phyloP scores from a whole-genome alignment of 2,113 vertebrate species.

The Alligator sinensis region DNA sequence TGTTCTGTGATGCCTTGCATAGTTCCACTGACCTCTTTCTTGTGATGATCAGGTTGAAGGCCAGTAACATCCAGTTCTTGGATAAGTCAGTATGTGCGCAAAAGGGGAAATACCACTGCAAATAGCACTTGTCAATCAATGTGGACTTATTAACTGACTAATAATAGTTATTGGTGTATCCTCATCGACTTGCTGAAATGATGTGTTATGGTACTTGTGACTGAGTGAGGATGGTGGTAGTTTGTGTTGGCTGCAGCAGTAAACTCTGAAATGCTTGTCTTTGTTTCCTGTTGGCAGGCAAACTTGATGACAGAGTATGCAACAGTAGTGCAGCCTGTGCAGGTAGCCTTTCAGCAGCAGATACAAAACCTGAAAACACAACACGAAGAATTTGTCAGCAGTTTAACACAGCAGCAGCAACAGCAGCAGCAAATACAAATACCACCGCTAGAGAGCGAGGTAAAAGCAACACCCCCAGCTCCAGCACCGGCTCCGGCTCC shows the following conservation, averaged over 20 bases:
- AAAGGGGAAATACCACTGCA: not conserved
- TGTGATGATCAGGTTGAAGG: not conserved
- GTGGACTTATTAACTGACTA: fast-evolving
- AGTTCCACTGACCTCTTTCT: not conserved
- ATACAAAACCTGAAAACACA: constrained; percentile 93
- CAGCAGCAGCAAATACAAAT: constrained; percentile 72
- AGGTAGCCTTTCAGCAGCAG: constrained; percentile 96
- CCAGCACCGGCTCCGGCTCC: constrained; percentile 69
- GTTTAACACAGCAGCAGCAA: constrained; percentile 84
- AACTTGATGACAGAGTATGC: constrained; percentile 93
- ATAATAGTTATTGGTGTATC: too few species aligned
- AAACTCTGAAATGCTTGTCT: not conserved
- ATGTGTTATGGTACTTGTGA: not conserved
- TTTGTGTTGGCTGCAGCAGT: fast-evolving
- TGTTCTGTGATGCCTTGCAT: not conserved
- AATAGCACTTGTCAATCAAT: not conserved
- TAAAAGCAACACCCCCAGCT: constrained; percentile 75
- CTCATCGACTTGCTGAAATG: fast-evolving
- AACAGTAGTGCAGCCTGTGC: constrained; percentile 91
- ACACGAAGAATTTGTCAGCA: constrained; percentile 93
- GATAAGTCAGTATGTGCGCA: not conserved
- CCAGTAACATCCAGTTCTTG: not conserved
- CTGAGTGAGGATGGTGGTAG: fast-evolving
- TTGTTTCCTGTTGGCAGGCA: constrained; percentile 78
- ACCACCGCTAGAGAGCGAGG: constrained; percentile 75